Conservation (phyloP, 2,888 invertebrate species). For the Iselma pallidipennis region DNA sequence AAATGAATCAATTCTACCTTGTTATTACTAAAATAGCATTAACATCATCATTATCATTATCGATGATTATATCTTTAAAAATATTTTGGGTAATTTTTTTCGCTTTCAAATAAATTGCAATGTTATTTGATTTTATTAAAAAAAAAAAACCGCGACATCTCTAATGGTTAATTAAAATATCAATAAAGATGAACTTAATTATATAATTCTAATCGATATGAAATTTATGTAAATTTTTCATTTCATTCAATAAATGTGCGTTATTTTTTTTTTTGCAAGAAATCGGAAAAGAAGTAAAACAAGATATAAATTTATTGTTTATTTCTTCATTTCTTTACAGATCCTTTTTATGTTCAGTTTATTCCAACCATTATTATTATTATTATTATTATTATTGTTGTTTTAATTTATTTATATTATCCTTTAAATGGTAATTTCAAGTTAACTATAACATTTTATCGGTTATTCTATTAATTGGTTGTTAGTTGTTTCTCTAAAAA, state of each 20-base stretch:
- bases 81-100: not conserved
- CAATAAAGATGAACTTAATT: not conserved
- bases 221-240: not conserved
- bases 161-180: not conserved
- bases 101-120: not conserved
- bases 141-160: not conserved
- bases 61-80: not conserved
- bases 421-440: not conserved
- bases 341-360: too few relatives aligned
- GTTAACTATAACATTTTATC: not conserved
- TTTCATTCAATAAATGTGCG: not conserved
- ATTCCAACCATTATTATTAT: too few relatives aligned
- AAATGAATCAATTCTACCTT: not conserved
- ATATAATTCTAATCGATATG: not conserved
- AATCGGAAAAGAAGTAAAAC: too few relatives aligned
- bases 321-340: not conserved
- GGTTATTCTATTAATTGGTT: not conserved
- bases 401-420: too few relatives aligned
- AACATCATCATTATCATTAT: not conserved
- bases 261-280: too few relatives aligned
- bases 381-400: too few relatives aligned
- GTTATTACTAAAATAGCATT: not conserved
- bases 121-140: not conserved
- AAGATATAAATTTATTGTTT: too few relatives aligned
- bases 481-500: not conserved